Evolutionary conservation across 2,797 vertebrate species (phyloP).

Genomic region (Lycodopsis pacificus): DNA sequence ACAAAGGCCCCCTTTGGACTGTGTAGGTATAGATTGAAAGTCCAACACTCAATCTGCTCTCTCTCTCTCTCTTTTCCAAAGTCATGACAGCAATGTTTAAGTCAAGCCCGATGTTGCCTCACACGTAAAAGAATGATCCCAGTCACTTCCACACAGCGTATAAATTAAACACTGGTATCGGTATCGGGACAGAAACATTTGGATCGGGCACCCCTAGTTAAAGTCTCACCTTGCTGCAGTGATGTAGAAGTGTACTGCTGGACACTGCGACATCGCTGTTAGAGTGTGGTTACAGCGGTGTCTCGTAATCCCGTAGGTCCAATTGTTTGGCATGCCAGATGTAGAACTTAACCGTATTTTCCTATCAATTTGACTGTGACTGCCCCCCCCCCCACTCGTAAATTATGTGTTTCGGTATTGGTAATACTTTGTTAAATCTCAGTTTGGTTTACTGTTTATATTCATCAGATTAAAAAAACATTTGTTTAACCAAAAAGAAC

Average conservation of each 20-base stretch:
- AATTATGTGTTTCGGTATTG: background rate
- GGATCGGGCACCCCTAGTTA: background rate
- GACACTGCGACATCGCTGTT: background rate
- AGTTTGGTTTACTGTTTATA: background rate
- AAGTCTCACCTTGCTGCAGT: background rate
- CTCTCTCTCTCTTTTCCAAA: background rate
- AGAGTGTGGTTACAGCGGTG: background rate
- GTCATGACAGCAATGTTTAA: background rate
- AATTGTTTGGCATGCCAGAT: background rate
- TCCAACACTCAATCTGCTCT: background rate
- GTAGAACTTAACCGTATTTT: background rate
- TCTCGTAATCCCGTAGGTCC: background rate
- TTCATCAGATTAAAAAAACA: constrained; percentile 17
- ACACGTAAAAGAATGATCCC: background rate
- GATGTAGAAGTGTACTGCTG: background rate
- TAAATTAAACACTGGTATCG: too few relatives aligned
- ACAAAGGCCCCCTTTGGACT: background rate
- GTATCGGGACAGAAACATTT: too few relatives aligned
- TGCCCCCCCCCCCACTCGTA: background rate
- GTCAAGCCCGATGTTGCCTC: background rate
- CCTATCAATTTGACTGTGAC: background rate
- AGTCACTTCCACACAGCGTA: background rate
- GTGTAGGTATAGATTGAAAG: background rate
- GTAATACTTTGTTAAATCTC: background rate
- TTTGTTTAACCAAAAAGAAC: constrained; percentile 31